Percentiles rank a stretch among this genome's conserved stretches.
Evolutionary conservation across 2,797 vertebrate species (phyloP).

Genomic region (Gallinago nigripennis): DNA sequence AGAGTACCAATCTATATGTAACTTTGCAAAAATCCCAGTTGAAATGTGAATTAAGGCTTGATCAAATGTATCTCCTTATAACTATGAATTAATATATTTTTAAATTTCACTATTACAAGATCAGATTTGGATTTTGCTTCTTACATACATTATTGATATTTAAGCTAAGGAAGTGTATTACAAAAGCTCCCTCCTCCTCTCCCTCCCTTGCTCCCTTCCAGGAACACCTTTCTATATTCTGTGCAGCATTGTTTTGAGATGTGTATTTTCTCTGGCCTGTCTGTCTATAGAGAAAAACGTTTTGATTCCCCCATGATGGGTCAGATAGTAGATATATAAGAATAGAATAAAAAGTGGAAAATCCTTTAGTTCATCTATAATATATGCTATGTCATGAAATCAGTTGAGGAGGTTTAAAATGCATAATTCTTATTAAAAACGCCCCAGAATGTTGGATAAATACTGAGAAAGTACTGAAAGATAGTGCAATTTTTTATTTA

Average conservation of each 20-base stretch:
- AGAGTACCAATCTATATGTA: background rate
- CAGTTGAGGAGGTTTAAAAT: background rate
- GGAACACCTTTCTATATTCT: background rate
- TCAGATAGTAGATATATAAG: background rate
- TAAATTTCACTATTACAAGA: background rate
- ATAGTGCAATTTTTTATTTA: background rate
- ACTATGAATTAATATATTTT: background rate
- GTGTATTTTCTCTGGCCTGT: background rate
- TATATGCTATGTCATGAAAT: background rate
- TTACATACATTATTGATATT: background rate
- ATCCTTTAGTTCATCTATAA: background rate
- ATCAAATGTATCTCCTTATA: background rate
- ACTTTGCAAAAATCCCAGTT: background rate
- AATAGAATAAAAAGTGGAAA: background rate
- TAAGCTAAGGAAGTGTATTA: background rate
- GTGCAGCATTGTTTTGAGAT: background rate
- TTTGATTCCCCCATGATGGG: background rate
- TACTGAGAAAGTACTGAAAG: background rate
- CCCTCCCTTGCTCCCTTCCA: fast-evolving
- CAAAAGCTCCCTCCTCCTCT: background rate
- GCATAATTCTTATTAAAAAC: background rate
- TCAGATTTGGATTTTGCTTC: background rate
- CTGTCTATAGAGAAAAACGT: background rate
- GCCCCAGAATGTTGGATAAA: background rate
- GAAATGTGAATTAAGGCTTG: background rate